Evolutionary conservation across 2,888 invertebrate species (phyloP), one percentile per base, ranked within the genome.

Genomic region (Teinopalpus imperialis): DNA sequence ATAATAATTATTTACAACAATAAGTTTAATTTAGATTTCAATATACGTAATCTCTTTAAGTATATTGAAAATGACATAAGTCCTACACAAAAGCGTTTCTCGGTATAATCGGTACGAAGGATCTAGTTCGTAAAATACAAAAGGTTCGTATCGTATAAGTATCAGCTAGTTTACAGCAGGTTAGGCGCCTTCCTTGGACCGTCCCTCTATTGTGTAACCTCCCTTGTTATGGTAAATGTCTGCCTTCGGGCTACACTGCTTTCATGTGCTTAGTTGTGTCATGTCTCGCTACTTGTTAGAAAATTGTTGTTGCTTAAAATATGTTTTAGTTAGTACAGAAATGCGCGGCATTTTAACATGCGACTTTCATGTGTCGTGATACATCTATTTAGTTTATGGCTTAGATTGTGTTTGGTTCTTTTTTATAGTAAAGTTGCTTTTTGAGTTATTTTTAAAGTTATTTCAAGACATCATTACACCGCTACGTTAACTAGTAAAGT

Each of bases 181-280:
- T 82, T 80, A 76, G 65, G 68, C 71, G 61, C 68, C 61, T 66
- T 68, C 45, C 53, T 52, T 48, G 55, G 52, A 48, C 54, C 54
- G 42, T 43, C 35, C 42, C 46, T 45, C 53, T 48, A 59, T 66
- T 63, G 62, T 64, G 52, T 63, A 58, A 61, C 57, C 58, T 53
- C 63, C 68, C 81, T 83, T 82, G 83, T 82, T 83, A 85, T 81
- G 78, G 74, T 79, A 80, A 82, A 78, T 76, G 71, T 67, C 57
- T 67, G 69, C 69, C 74, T 66, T 59, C 54, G 54, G 66, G 74
- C 66, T 54, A 57, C 60, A 61, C 56, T 48, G 56, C 49, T 41
- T 44, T 44, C 51, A 47, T 26, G 21, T 41, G 45, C 20, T 18
- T 26, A 44, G 37, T 8, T 29, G 36, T 21, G 44, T 26, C 44